Evolutionary conservation across 2,888 invertebrate species (phyloP).

Genomic region (Machimus atricapillus): DNA sequence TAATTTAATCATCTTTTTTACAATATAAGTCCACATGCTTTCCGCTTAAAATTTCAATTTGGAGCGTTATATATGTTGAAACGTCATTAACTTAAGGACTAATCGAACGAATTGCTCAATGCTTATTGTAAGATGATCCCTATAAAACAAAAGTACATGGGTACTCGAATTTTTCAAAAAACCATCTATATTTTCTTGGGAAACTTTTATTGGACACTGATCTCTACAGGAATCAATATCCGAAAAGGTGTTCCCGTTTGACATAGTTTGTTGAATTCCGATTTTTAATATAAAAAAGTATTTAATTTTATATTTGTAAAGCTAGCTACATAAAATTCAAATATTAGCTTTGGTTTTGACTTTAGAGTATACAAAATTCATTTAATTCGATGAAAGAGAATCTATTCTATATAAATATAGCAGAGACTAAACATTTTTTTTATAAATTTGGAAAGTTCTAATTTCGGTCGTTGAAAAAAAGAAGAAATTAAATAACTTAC

Average conservation of each 20-base stretch:
- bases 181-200: not conserved
- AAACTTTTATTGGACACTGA: not conserved
- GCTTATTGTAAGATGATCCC: not conserved
- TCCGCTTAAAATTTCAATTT: no score
- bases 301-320: not conserved
- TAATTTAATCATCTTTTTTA: no score
- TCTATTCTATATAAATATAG: no score
- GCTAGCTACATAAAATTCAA: not conserved
- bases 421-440: no score
- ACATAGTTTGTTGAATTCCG: not conserved
- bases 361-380: no score
- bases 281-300: not conserved
- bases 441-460: not conserved
- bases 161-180: not conserved
- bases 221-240: not conserved
- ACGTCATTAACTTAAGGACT: no score
- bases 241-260: not conserved
- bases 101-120: not conserved
- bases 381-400: no score
- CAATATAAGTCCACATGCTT: no score
- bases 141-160: not conserved
- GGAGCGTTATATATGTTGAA: no score
- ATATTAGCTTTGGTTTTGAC: not conserved
- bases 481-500: conserved; percentile 65
- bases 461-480: not conserved